Conservation (phyloP, 2,113 vertebrate species). For the Hoplias malabaricus region DNA sequence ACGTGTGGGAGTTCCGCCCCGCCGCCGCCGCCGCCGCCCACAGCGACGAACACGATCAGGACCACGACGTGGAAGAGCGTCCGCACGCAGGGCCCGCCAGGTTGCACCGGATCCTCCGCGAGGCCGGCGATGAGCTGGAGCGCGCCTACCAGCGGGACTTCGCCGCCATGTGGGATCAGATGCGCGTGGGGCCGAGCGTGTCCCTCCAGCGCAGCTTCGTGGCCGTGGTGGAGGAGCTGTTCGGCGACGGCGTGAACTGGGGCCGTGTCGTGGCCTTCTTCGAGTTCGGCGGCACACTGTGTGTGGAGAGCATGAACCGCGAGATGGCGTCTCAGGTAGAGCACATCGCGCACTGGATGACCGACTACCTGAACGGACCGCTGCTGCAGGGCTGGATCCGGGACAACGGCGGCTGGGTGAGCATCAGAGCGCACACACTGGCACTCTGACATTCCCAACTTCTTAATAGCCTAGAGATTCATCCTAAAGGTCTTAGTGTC, state of each 20-base stretch:
- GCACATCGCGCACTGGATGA: slow-evolving; percentile 86
- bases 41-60: background rate
- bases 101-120: slow-evolving; percentile 78
- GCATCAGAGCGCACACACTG: slow-evolving; percentile 14
- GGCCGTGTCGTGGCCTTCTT: slow-evolving; percentile 91
- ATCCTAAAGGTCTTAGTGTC: too few relatives aligned
- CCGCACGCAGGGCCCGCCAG: slow-evolving; percentile 33
- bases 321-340: slow-evolving; percentile 84
- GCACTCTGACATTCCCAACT: background rate
- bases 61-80: background rate
- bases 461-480: too few relatives aligned
- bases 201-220: slow-evolving; percentile 74
- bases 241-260: slow-evolving; percentile 91
- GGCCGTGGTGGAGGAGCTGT: slow-evolving; percentile 84
- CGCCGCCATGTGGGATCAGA: slow-evolving; percentile 50
- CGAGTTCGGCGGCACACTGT: slow-evolving; percentile 87
- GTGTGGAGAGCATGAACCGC: slow-evolving; percentile 80
- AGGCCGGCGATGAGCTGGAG: slow-evolving; percentile 81
- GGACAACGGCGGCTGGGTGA: slow-evolving; percentile 93
- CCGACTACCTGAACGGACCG: slow-evolving; percentile 86
- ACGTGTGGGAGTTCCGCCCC: slow-evolving; percentile 54
- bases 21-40: slow-evolving; percentile 19
- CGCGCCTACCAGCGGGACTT: slow-evolving; percentile 82
- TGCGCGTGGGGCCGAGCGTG: slow-evolving; percentile 58
- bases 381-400: slow-evolving; percentile 88